phyloP scores from a whole-genome alignment of 2,113 vertebrate species.

The Ptychochromis oligacanthus region DNA sequence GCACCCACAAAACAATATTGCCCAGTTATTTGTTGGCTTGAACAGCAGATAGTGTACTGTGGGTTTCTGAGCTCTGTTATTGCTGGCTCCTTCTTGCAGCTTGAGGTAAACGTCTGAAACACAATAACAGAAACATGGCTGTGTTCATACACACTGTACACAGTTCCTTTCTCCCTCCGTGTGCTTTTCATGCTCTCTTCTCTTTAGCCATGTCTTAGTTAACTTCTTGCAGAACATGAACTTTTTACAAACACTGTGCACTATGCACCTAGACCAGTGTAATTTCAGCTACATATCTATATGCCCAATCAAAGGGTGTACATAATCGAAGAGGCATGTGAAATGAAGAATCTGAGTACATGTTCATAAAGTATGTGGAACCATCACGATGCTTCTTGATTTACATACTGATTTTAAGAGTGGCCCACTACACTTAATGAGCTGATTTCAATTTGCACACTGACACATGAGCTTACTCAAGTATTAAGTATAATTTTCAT shows the following conservation, averaged over 20 bases:
- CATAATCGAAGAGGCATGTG: background rate
- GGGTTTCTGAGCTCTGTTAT: conserved; percentile 32
- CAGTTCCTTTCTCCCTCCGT: background rate
- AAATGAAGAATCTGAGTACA: background rate
- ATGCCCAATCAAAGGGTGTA: background rate
- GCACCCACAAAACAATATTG: conserved; percentile 11
- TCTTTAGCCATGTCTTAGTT: background rate
- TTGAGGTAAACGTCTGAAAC: conserved; percentile 54
- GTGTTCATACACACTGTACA: background rate
- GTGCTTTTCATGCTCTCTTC: conserved; percentile 2
- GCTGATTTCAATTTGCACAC: conserved; percentile 55
- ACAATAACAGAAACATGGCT: conserved; percentile 28
- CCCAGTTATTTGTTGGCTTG: conserved; percentile 25
- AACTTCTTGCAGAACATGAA: background rate
- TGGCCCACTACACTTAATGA: conserved; percentile 52
- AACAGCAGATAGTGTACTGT: conserved; percentile 15
- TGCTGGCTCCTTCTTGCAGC: conserved; percentile 33
- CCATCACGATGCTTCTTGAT: conserved; percentile 36
- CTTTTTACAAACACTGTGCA: background rate
- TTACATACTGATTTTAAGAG: conserved; percentile 42
- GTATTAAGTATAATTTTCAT: conserved; percentile 45
- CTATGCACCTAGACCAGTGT: background rate
- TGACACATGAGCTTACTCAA: conserved; percentile 51
- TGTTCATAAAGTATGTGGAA: conserved; percentile 13
- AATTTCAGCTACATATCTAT: background rate